Conservation (phyloP, 2,888 invertebrate species). For the Aphelenchoides bicaudatus region DNA sequence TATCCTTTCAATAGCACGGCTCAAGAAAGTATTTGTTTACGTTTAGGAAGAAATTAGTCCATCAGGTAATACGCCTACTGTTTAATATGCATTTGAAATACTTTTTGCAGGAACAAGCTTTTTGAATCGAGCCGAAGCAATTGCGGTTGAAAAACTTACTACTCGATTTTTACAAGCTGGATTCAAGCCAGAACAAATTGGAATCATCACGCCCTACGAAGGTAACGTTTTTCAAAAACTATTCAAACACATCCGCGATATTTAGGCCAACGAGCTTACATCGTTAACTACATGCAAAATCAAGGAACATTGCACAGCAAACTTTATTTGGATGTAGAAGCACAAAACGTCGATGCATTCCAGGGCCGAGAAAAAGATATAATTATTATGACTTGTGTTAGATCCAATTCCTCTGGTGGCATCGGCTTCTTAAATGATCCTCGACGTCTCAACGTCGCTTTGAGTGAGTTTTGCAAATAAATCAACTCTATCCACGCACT, state of each 20-base stretch:
- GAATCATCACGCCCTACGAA: slow-evolving; percentile 93
- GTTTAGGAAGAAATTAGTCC: slow-evolving; percentile 98
- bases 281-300: slow-evolving; percentile 73
- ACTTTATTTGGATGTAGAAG: slow-evolving; percentile 90
- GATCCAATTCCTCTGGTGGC: slow-evolving; percentile 96
- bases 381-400: slow-evolving; percentile 96
- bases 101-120: no score
- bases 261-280: slow-evolving; percentile 80
- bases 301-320: slow-evolving; percentile 94
- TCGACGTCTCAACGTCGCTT: slow-evolving; percentile 89
- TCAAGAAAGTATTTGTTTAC: no score
- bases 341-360: slow-evolving; percentile 98
- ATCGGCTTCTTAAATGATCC: slow-evolving; percentile 98
- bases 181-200: slow-evolving; percentile 94
- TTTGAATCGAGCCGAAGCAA: slow-evolving; percentile 92
- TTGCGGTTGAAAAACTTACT: slow-evolving; percentile 95
- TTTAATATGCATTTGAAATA: no score
- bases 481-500: no score
- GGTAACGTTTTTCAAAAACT: slow-evolving; percentile 60
- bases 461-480: no score
- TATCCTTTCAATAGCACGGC: no score
- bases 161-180: slow-evolving; percentile 85
- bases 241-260: neutral
- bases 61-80: no score
- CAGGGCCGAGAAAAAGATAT: slow-evolving; percentile 89